These are phyloP conservation scores for Pristis pectinata DNA, from an alignment of 2,797 vertebrate species.

Conservation along the genomic window DNA sequence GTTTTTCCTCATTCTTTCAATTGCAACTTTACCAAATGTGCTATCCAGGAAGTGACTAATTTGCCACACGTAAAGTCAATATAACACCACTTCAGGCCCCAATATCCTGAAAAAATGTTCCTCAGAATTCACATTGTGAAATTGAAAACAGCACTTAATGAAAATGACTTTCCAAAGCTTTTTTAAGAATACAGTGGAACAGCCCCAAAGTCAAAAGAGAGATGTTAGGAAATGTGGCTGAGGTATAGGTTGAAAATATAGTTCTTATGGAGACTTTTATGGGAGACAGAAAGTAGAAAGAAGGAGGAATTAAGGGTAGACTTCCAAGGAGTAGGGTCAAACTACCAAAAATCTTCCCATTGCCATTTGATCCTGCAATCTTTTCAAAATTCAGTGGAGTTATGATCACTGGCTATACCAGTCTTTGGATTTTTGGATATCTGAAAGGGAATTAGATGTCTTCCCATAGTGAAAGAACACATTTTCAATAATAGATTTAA, in stretches of 20 bases:
- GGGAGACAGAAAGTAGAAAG: background rate
- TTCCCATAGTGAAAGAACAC: background rate
- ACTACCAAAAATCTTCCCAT: background rate
- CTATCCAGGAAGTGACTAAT: background rate
- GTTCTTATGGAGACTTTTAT: too few species aligned
- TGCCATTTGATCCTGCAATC: background rate
- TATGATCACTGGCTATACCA: background rate
- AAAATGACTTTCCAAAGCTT: background rate
- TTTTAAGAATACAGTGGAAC: background rate
- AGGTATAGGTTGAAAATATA: background rate
- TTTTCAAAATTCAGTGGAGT: background rate
- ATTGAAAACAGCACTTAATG: background rate
- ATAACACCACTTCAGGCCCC: background rate
- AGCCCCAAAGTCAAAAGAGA: background rate
- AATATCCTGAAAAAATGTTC: background rate
- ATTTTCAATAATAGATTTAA: background rate
- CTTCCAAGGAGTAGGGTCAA: background rate
- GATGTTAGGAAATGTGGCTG: background rate
- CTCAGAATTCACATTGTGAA: background rate
- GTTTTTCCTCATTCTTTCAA: background rate
- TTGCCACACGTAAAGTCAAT: background rate
- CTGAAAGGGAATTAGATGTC: background rate
- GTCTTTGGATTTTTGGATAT: background rate
- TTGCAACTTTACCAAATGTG: background rate
- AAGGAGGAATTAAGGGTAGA: background rate